A percentile compares a stretch with the other conserved stretches of the same genome.
phyloP scores from a whole-genome alignment of 2,113 vertebrate genomes.

The Geococcyx californianus region DNA sequence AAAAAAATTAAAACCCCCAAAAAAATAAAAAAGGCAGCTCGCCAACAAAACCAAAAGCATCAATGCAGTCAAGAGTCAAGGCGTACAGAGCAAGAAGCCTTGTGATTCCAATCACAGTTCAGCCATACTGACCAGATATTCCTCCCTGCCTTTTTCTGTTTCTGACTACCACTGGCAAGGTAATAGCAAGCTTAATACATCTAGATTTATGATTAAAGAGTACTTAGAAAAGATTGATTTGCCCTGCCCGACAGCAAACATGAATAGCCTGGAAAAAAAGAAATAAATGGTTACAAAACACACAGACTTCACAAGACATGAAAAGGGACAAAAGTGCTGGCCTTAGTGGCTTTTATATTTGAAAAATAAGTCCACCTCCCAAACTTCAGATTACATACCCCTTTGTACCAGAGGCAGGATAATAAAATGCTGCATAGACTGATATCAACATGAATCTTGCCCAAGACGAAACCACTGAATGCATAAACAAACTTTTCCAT shows the following conservation, averaged over 20 bases:
- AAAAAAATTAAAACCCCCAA: not conserved
- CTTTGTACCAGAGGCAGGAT: constrained; percentile 31
- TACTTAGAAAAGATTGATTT: constrained; percentile 59
- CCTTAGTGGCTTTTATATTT: constrained; percentile 23
- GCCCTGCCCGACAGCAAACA: constrained; percentile 27
- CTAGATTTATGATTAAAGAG: constrained; percentile 62
- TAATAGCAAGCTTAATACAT: constrained; percentile 56
- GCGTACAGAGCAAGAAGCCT: not conserved
- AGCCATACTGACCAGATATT: not conserved
- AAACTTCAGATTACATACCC: not conserved
- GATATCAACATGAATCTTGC: not conserved
- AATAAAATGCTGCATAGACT: not conserved
- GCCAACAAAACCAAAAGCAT: not conserved
- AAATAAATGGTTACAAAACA: constrained; percentile 39
- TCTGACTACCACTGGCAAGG: constrained; percentile 32
- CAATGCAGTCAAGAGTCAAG: not conserved
- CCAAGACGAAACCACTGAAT: not conserved
- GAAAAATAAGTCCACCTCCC: not conserved
- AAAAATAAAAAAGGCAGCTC: not conserved
- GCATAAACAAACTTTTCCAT: constrained; percentile 17
- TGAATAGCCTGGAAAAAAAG: constrained; percentile 36
- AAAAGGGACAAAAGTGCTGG: constrained; percentile 23
- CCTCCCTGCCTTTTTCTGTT: not conserved
- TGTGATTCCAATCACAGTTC: not conserved
- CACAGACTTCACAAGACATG: not conserved